Evolutionary conservation across 1,140 invertebrate genomes (phyloP), one percentile per base, ranked within the genome.

Genomic region (Eubasilissa regina): DNA sequence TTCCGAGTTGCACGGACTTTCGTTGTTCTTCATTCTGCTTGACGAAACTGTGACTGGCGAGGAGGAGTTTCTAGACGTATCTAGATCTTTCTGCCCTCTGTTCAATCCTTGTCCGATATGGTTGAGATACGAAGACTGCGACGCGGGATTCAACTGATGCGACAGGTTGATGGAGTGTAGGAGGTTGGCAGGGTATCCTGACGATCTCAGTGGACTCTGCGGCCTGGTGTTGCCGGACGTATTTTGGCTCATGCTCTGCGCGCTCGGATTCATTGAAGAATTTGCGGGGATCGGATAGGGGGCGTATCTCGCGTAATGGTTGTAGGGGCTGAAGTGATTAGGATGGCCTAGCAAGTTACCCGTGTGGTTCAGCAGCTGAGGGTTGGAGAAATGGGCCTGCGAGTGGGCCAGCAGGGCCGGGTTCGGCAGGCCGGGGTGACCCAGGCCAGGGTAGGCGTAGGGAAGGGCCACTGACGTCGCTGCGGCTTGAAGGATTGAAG

Each of bases 401-500:
- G 84, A 19, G 83, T 85, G 87, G 7, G 89, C 86, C 83, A 92
- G 84, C 0, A 89, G 86, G 0, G 88, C 88, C 0, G 89, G 83
- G 78, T 84, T 83, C 85, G 88, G 85, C 84, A 90, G 79, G 85
- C 89, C 83, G 76, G 90, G 87, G 10, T 89, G 88, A 0, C 90
- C 87, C 10, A 90, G 68, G 3, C 88, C 85, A 0, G 91, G 91
- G n/a, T 90, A 89, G 0, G 88, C 89, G 84, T 91, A 91, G 9
- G 91, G 91, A 53, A 92, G 86, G 13, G 91, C 91, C 15, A 91
- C 91, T 21, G 90, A 91, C 53, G 90, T 91, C n/a, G 95, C 94
- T 0, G 96, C 96, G 0, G 96, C 96, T 84, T 97, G 96, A 0
- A 98, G 90, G 8, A 98, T 90, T n/a, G 95, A 95, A 0, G 97